Evolutionary conservation across 1,140 invertebrate species (phyloP).

Genomic region (Polyergus mexicanus): DNA sequence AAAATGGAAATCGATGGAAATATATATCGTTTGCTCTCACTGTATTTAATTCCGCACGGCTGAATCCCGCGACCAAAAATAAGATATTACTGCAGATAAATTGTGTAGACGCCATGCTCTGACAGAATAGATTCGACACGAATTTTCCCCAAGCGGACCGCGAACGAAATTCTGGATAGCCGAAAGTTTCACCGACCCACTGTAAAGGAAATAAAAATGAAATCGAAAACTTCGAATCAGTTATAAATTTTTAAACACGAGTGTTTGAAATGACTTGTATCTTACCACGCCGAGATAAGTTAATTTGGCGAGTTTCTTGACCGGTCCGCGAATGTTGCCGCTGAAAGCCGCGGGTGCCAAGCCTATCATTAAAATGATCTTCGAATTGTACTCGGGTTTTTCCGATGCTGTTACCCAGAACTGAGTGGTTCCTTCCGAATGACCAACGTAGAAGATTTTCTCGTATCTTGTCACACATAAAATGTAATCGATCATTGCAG

Average conservation of each 20-base stretch:
- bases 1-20: neutral
- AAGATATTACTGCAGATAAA: conserved; percentile 88
- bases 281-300: conserved; percentile 74
- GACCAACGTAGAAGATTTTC: conserved; percentile 90
- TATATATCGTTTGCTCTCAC: conserved; percentile 64
- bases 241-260: neutral
- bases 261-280: neutral
- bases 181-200: conserved; percentile 80
- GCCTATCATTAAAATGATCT: conserved; percentile 87
- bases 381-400: conserved; percentile 88
- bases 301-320: conserved; percentile 79
- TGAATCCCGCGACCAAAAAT: conserved; percentile 88
- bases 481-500: conserved; percentile 91
- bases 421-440: conserved; percentile 89
- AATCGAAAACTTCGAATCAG: neutral
- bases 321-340: conserved; percentile 83
- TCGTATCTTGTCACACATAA: conserved; percentile 86
- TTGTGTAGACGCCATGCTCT: conserved; percentile 84
- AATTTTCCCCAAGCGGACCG: conserved; percentile 86
- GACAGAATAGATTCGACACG: conserved; percentile 86
- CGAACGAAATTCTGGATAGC: conserved; percentile 84
- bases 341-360: conserved; percentile 88
- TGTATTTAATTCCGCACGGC: conserved; percentile 84
- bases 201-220: conserved; percentile 2
- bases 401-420: conserved; percentile 89